Evolutionary conservation across 2,888 invertebrate species (phyloP).

Genomic region (Anagyrus pseudococci): DNA sequence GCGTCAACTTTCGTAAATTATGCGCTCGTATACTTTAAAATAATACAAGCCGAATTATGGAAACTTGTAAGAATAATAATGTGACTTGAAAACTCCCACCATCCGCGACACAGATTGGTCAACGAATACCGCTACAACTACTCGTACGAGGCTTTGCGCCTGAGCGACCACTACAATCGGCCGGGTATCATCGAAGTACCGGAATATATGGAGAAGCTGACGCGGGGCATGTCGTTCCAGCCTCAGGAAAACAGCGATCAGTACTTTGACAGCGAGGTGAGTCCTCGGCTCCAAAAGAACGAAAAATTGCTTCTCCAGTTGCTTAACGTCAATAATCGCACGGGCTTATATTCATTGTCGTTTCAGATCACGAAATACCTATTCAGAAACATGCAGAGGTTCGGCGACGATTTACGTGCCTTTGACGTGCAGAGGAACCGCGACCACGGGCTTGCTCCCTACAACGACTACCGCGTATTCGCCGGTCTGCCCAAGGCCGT

Average conservation of each 20-base stretch:
- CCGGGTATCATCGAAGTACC: slow-evolving; percentile 72
- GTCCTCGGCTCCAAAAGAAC: too few relatives aligned
- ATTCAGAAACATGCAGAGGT: slow-evolving; percentile 73
- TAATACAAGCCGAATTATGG: too few relatives aligned
- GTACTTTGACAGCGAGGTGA: slow-evolving; percentile 78
- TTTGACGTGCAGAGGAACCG: slow-evolving; percentile 86
- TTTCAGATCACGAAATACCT: slow-evolving; percentile 71
- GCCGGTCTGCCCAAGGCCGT: slow-evolving; percentile 76
- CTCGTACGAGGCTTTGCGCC: slow-evolving; percentile 65
- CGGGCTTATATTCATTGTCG: background rate
- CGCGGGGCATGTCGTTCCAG: slow-evolving; percentile 79
- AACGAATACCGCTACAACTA: slow-evolving; percentile 40
- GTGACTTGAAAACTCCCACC: too few relatives aligned
- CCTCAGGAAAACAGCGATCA: slow-evolving; percentile 79
- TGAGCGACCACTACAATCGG: slow-evolving; percentile 76
- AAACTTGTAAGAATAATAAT: too few relatives aligned
- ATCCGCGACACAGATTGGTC: slow-evolving; percentile 40
- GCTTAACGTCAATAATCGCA: slow-evolving; percentile 43
- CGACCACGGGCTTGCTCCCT: slow-evolving; percentile 84
- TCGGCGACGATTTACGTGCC: slow-evolving; percentile 82
- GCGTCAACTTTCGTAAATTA: too few relatives aligned
- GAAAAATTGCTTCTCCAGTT: background rate
- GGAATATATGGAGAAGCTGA: slow-evolving; percentile 74
- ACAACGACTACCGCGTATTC: slow-evolving; percentile 78
- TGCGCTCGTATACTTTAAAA: too few relatives aligned